Evolutionary conservation across 2,888 invertebrate species (phyloP).

Genomic region (Parnassius apollo): DNA sequence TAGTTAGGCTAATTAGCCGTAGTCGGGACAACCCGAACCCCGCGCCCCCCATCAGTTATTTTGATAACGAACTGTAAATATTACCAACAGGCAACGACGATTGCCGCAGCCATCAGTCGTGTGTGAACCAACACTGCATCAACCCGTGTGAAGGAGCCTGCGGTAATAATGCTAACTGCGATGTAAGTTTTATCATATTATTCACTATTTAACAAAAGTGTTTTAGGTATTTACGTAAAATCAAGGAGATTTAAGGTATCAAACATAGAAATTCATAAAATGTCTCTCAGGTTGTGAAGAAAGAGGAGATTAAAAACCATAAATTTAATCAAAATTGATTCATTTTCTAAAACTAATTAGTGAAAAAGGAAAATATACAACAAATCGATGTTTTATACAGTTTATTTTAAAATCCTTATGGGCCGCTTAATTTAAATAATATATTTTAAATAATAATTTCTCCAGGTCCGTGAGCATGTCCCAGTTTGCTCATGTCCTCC

Average conservation of each 20-base stretch:
- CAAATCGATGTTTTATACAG: too few species aligned
- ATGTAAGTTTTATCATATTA: conserved; percentile 65
- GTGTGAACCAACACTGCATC: conserved; percentile 88
- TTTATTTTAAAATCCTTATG: too few species aligned
- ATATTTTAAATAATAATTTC: conserved; percentile 3
- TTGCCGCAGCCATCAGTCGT: conserved; percentile 86
- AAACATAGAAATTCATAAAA: too few species aligned
- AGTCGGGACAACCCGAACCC: neutral
- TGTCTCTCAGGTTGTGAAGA: too few species aligned
- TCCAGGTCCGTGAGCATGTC: conserved; percentile 84
- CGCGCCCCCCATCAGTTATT: neutral
- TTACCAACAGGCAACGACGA: conserved; percentile 84
- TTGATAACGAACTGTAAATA: neutral
- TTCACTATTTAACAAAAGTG: too few species aligned
- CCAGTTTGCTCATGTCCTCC: conserved; percentile 89
- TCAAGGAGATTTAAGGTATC: too few species aligned
- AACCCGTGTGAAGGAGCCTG: conserved; percentile 90
- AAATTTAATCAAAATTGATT: too few species aligned
- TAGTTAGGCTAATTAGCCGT: too few species aligned
- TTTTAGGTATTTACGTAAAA: too few species aligned
- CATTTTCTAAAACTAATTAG: too few species aligned
- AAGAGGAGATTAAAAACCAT: too few species aligned
- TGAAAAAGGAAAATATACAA: too few species aligned
- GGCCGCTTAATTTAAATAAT: neutral
- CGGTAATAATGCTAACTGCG: conserved; percentile 88